A percentile compares a stretch with the other conserved stretches of the same genome.
Conservation (phyloP, 1,140 invertebrate genomes). For the Caenorhabditis inopinata region DNA sequence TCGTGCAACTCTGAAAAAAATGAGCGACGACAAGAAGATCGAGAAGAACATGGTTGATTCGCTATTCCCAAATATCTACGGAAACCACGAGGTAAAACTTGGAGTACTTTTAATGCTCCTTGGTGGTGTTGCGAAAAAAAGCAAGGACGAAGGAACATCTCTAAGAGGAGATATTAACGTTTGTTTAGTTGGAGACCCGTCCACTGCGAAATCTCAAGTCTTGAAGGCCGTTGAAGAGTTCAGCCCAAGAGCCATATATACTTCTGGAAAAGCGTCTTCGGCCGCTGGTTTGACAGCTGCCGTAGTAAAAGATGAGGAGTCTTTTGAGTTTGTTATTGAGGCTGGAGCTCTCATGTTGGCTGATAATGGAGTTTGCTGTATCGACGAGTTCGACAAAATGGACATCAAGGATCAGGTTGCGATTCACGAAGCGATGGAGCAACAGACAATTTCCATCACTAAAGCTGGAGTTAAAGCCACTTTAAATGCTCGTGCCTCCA, state of each 20-base stretch:
- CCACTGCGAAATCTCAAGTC: slow-evolving; percentile 95
- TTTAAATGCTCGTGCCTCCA: slow-evolving; percentile 93
- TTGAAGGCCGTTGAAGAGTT: slow-evolving; percentile 87
- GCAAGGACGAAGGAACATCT: slow-evolving; percentile 80
- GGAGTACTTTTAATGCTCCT: slow-evolving; percentile 93
- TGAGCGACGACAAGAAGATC: slow-evolving; percentile 82
- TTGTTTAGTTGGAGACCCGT: slow-evolving; percentile 96
- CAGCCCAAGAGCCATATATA: slow-evolving; percentile 91
- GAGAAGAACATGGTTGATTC: slow-evolving; percentile 87
- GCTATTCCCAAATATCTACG: slow-evolving; percentile 94
- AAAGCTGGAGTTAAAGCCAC: slow-evolving; percentile 95
- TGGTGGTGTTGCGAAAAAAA: slow-evolving; percentile 87
- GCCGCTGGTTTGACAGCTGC: slow-evolving; percentile 97
- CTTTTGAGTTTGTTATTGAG: slow-evolving; percentile 97
- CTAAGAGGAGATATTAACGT: slow-evolving; percentile 95
- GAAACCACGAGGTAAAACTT: slow-evolving; percentile 94
- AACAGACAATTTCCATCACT: slow-evolving; percentile 97
- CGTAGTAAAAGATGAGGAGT: slow-evolving; percentile 94
- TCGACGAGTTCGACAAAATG: slow-evolving; percentile 99
- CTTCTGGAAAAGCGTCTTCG: slow-evolving; percentile 94
- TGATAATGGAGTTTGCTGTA: slow-evolving; percentile 96
- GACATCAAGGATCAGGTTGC: slow-evolving; percentile 94
- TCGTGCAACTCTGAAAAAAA: slow-evolving; percentile 93
- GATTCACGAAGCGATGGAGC: slow-evolving; percentile 99
- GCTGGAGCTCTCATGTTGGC: slow-evolving; percentile 98